Percentiles rank a stretch among this genome's conserved stretches.
These are phyloP conservation scores for Pseudomugil tenellus DNA, from an alignment of 2,797 vertebrate species.

Conservation along the genomic window DNA sequence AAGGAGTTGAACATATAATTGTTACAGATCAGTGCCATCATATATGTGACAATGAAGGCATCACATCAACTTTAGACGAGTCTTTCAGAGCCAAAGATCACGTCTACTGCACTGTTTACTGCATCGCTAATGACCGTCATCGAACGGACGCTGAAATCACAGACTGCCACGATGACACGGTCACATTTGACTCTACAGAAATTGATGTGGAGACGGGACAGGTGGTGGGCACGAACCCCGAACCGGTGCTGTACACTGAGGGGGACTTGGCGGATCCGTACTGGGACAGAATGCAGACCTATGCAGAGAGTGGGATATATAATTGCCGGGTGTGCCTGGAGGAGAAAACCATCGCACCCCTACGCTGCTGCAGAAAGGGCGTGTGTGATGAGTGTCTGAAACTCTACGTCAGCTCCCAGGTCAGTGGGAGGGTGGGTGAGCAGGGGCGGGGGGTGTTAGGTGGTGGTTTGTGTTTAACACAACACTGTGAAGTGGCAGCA, in stretches of 20 bases:
- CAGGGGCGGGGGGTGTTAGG: not conserved
- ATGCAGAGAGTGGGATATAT: slow-evolving; percentile 57
- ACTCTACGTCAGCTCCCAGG: slow-evolving; percentile 93
- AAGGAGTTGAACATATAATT: slow-evolving; percentile 31
- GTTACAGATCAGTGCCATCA: slow-evolving; percentile 22
- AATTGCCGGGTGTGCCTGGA: slow-evolving; percentile 94
- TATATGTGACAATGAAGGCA: slow-evolving; percentile 25
- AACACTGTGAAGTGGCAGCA: not conserved
- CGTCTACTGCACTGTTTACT: slow-evolving; percentile 93
- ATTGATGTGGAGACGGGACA: slow-evolving; percentile 30
- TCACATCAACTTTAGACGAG: slow-evolving; percentile 1
- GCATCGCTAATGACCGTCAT: slow-evolving; percentile 86
- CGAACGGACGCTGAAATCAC: slow-evolving; percentile 46
- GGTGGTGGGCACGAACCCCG: slow-evolving; percentile 49
- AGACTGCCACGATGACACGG: slow-evolving; percentile 39
- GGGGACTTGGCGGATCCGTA: slow-evolving; percentile 79
- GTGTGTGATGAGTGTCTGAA: slow-evolving; percentile 95
- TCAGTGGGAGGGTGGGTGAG: slow-evolving; percentile 61
- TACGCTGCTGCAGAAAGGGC: slow-evolving; percentile 93
- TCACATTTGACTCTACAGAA: slow-evolving; percentile 26
- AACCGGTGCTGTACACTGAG: slow-evolving; percentile 77
- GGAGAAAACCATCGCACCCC: slow-evolving; percentile 87
- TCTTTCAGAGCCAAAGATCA: slow-evolving; percentile 72
- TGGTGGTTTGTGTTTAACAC: not conserved
- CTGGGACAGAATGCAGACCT: slow-evolving; percentile 45